Evolutionary conservation across 2,113 vertebrate genomes (phyloP), one percentile per base, ranked within the genome.

Genomic region (Anseranas semipalmata): DNA sequence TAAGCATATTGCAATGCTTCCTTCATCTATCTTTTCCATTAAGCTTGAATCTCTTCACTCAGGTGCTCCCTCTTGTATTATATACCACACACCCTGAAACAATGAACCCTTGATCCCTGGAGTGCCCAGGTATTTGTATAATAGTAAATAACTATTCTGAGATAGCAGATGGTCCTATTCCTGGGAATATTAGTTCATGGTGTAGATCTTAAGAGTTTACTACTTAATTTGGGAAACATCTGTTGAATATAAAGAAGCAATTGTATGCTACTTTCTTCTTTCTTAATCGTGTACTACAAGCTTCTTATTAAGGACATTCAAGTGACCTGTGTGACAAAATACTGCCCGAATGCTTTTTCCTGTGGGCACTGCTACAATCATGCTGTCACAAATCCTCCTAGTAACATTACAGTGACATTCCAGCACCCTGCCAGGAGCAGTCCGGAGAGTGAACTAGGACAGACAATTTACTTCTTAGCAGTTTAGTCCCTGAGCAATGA

Each of bases 231-330:
- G 50, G 32, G 68, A 81, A 90, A 78, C 37, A 67, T 55, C 68
- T 74, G 43, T 33, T 63, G 76, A 90, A 86, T 37, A 95, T 43
- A 93, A 95, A 92, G 72, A 50, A 87, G 41, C 83, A 77, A 74
- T 77, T 89, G 83, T 84, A 67, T 67, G 41, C 52, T 84, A 77
- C 45, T 92, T 94, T 74, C 20, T 68, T 65, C 46, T 83, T 85
- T 50, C 73, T 89, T 59, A 71, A 63, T 72, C 80, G 71, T 8
- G 32, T 59, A 73, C 68, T 50, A 77, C 63, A 89, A 89, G 83
- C 19, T 78, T 88, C 79, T 74, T 78, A 80, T 48, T 72, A 81
- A 67, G 52, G 59, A 84, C 80, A 84, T 75, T 86, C 39, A 86
- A 84, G 65, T 22, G 59, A 74, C 60, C 46, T 18, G 21, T 30